Evolutionary conservation across 2,113 vertebrate species (phyloP), one percentile per base, ranked within the genome.

Genomic region (Grammomys dolichurus): DNA sequence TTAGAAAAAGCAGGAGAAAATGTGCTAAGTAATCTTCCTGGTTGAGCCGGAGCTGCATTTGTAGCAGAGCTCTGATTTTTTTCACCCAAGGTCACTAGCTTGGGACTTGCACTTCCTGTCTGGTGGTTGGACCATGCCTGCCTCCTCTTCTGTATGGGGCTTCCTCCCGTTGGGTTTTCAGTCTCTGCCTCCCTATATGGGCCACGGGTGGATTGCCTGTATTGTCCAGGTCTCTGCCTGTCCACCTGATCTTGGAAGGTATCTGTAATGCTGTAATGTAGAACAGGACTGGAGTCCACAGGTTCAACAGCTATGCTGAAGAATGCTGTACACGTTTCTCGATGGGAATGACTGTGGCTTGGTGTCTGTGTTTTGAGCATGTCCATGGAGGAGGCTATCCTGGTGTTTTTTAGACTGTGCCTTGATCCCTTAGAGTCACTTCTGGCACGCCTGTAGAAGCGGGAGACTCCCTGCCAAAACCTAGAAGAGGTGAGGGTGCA

Each of bases 1-100:
- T 88, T 67, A 46, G 70, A 81, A 93, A 90, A 90, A 70, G 90
- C 43, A 89, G 60, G 92, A 2, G 24, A 76, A 89, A 89, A 28
- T 2, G 24, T 89, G 20, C 63, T n/a, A 60, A 76, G 87, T 81
- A 80, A 40, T 46, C 76, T 69, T 88, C 28, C 20, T 60, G 16
- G 65, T 5, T 6, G 20, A 89, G 31, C 51, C 84, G 9, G 13
- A 28, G n/a, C 88, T 86, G 0, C 85, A 46, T 81, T 33, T 69
- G 75, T 14, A 36, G 78, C 31, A 48, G 85, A 11, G 4, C 51
- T 78, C 60, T 85, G 48, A 67, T 65, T 77, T 65, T 77, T 65
- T 46, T 12, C 51, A 65, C 75, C 36, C 16, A 36, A 70, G 58
- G 19, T 78, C 69, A 58, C 36, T 51, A 86, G 56, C 33, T 63